These are phyloP conservation scores for Prinia subflava DNA, from an alignment of 2,113 vertebrate genomes.

Conservation along the genomic window DNA sequence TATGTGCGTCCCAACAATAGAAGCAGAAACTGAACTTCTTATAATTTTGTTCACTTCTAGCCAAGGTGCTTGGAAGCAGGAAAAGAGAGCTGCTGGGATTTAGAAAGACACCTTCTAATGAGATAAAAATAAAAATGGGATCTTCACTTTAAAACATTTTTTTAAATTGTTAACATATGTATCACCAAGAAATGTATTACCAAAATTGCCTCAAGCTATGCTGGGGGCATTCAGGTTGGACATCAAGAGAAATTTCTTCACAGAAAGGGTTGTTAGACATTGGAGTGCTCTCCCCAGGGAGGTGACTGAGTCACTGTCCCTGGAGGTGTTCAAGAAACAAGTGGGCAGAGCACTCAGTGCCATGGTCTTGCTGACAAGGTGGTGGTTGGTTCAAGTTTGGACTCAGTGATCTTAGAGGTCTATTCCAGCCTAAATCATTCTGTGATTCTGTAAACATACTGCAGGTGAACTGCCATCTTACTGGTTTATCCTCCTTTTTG, in stretches of 20 bases:
- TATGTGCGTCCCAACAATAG: neutral
- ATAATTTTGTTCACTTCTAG: neutral
- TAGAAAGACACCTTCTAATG: neutral
- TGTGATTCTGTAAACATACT: neutral
- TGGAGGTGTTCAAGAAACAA: neutral
- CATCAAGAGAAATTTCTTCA: neutral
- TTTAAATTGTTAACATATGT: no score
- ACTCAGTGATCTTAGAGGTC: neutral
- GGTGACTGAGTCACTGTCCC: neutral
- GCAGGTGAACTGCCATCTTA: neutral
- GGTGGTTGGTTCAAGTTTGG: neutral
- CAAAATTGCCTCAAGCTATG: neutral
- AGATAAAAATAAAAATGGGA: neutral
- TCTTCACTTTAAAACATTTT: neutral
- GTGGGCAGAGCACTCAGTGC: neutral
- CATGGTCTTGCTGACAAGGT: neutral
- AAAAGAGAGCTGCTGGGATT: neutral
- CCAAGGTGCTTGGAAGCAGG: neutral
- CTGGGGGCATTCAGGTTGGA: neutral
- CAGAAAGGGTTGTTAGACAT: neutral
- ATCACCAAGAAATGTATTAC: neutral
- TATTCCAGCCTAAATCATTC: neutral
- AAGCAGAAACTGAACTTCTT: neutral
- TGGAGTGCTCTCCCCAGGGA: neutral
- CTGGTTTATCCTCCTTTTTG: neutral